Evolutionary conservation across 2,113 vertebrate genomes (phyloP), one percentile per base, ranked within the genome.

Genomic region (Atlantisia rogersi): DNA sequence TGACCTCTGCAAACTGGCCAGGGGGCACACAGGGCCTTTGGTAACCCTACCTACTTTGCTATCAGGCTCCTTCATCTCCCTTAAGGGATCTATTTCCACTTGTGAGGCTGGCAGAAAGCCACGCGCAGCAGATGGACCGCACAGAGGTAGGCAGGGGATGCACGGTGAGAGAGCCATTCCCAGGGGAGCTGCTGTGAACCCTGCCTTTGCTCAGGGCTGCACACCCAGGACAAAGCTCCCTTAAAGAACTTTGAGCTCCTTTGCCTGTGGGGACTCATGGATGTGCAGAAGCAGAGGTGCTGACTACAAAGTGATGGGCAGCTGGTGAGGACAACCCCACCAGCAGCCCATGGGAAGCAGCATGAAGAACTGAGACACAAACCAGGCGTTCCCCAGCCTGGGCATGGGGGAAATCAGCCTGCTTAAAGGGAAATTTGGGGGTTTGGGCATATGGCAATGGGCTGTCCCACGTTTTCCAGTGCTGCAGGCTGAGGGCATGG

Each of bases 111-210:
- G 94, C 96, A 62, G 20, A 16, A 37, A 87, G 68, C 84, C 94
- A 88, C 12, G 7, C 15, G 4, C 15, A 60, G 90, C 97, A 97
- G 97, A 97, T 74, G 95, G 97, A 83, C 58, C 40, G 84, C 46
- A 44, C 86, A 2, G 31, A 89, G 94, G 94, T 85, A 95, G 95
- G 88, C 95, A 80, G 93, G 92, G 96, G 91, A 26, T 6, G 94
- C 48, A 69, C 40, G 17, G 75, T 55, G 26, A 88, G 65, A 73
- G 86, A 32, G 71, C 31, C 85, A 75, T 91, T 75, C 93, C 89
- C 24, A 40, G 58, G 64, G 90, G 83, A 70, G 59, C 94, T 75
- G 71, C 64, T n/a, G 50, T 79, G 88, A 94, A 21, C 25, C 37
- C 71, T 37, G 44, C 70, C 50, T 32, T 28, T 13, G 22, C 78